Evolutionary conservation across 2,888 invertebrate genomes (phyloP), one percentile per base, ranked within the genome.

Genomic region (Pollenia labialis): DNA sequence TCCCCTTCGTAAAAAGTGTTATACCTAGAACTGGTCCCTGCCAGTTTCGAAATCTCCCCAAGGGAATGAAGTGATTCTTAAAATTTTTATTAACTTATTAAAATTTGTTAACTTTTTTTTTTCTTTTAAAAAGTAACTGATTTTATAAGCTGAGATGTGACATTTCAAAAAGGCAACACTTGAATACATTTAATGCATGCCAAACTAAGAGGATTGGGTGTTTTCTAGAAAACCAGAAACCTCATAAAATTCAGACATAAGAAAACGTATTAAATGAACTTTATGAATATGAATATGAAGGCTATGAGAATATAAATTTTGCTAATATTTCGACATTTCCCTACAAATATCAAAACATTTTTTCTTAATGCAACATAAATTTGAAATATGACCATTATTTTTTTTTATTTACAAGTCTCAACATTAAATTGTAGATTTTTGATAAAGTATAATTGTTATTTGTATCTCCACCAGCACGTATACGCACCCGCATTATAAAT

Each of bases 291-390:
- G n/a, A 50, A 32, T 1, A 48, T 40, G 14, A 40, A 60, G 18
- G 40, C 16, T 16, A 14, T 14, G 58, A 50, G 32, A 32, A 32
- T 6, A 32, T 32, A 32, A 32, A 32, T 14, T 50, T 68, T 66
- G 23, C 14, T 46, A 7, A 0, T 10, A 44, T 46, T 64, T 64
- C 11, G 16, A n/a, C 4, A 9, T 10, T 23, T 6, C 4, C 46
- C 48, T 68, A 52, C 40, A 69, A 69, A 32, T 40, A 52, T 52
- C 40, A 69, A 52, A 50, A 16, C 48, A 50, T 50, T 68, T 12
- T 23, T 48, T 32, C n/a, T 48, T 68, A 68, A 68, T 68, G n/a
- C 7, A 40, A 16, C 50, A 68, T 50, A 52, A 69, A 52, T 40
- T 48, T 66, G n/a, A 66, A 48, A 32, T 48, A 23, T 23, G 23